These are phyloP conservation scores for Drosophila peninsularis DNA, from an alignment of 2,888 invertebrate genomes.

Conservation along the genomic window DNA sequence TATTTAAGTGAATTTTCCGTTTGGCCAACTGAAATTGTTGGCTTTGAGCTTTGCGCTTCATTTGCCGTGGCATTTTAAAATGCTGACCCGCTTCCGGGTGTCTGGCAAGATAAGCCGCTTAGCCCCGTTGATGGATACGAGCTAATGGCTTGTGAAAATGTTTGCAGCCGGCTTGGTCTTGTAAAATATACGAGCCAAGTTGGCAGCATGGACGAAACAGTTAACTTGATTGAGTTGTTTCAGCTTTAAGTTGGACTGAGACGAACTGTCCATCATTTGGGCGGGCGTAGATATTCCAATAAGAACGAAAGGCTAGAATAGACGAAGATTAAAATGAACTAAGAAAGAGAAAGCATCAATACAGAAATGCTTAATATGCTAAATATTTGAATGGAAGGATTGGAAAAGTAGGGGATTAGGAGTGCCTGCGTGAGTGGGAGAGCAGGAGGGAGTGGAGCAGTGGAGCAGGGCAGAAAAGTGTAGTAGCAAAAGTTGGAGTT, in stretches of 20 bases:
- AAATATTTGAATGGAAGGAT: neutral
- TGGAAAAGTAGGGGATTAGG: neutral
- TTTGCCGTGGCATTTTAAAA: constrained; percentile 21
- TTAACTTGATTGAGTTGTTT: constrained; percentile 65
- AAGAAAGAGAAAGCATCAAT: neutral
- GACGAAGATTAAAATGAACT: neutral
- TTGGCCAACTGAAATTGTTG: constrained; percentile 23
- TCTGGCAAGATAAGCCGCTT: constrained; percentile 66
- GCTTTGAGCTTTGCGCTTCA: constrained; percentile 13
- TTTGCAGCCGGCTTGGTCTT: constrained; percentile 24
- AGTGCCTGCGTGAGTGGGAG: no score
- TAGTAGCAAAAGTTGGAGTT: neutral
- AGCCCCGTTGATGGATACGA: constrained; percentile 62
- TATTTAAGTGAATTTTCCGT: constrained; percentile 23
- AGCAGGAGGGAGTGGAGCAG: neutral
- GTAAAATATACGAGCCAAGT: constrained; percentile 35
- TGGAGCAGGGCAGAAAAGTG: no score
- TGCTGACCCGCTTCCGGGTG: constrained; percentile 38
- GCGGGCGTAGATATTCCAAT: constrained; percentile 2
- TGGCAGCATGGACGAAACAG: constrained; percentile 7
- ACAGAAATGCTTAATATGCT: neutral
- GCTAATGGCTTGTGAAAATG: constrained; percentile 73
- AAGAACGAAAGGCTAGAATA: neutral
- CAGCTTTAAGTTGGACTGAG: constrained; percentile 1
- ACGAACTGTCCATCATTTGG: constrained; percentile 2